Evolutionary conservation across 35 echinoderm and acorn worm genomes (phyloP).

Genomic region (Patiria miniata): DNA sequence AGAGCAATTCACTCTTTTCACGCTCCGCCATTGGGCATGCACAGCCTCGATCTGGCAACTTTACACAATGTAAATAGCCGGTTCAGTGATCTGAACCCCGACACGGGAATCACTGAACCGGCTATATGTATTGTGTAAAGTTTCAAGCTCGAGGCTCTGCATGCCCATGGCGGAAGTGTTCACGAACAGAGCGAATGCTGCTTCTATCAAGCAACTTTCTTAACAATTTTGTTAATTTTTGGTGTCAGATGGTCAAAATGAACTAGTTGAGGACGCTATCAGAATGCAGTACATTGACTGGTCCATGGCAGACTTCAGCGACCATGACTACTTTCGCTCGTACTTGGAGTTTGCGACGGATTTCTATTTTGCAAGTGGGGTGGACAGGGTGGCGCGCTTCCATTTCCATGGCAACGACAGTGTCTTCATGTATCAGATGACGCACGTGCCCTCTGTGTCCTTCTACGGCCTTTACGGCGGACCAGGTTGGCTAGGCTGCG

Average conservation of each 20-base stretch:
- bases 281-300: constrained; percentile 70
- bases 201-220: too few species aligned
- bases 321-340: constrained; percentile 58
- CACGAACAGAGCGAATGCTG: too few species aligned
- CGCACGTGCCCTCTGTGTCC: constrained; percentile 56
- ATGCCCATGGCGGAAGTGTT: too few species aligned
- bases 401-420: constrained; percentile 38
- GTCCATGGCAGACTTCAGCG: constrained; percentile 43
- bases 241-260: not conserved
- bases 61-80: too few species aligned
- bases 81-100: too few species aligned
- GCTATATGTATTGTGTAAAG: too few species aligned
- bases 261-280: constrained; percentile 31
- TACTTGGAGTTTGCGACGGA: constrained; percentile 52
- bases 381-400: constrained; percentile 55
- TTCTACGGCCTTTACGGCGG: constrained; percentile 22
- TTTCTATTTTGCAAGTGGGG: constrained; percentile 40
- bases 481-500: constrained; percentile 60
- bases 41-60: too few species aligned
- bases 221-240: not conserved
- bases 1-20: too few species aligned
- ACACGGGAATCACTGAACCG: too few species aligned
- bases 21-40: too few species aligned
- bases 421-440: constrained; percentile 81
- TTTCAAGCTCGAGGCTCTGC: too few species aligned